phyloP scores from a whole-genome alignment of 2,113 vertebrate genomes.

The Alectura lathami region DNA sequence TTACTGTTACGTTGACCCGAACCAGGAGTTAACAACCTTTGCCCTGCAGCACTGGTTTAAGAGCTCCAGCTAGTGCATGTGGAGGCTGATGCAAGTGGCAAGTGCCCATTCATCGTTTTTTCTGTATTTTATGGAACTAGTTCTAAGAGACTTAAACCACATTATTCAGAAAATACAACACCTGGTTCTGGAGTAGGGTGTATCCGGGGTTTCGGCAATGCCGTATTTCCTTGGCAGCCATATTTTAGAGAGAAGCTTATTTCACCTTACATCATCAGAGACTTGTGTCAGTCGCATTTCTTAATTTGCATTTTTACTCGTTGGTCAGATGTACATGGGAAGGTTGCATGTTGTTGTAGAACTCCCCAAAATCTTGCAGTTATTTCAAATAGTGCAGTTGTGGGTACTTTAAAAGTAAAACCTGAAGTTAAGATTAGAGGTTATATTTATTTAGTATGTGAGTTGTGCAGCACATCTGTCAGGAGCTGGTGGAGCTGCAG shows the following conservation, averaged over 20 bases:
- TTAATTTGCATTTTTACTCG: not conserved
- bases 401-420: not conserved
- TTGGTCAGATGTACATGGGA: not conserved
- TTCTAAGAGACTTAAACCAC: not conserved
- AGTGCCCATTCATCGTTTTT: not conserved
- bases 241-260: not conserved
- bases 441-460: not conserved
- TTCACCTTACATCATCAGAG: not conserved
- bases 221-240: not conserved
- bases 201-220: not conserved
- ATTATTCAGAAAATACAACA: not conserved
- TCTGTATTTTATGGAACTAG: not conserved
- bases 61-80: not conserved
- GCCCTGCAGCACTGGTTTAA: not conserved
- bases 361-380: not conserved
- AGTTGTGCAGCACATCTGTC: not conserved
- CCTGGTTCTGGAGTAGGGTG: not conserved
- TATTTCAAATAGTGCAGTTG: not conserved
- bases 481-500: not conserved
- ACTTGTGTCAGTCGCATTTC: not conserved
- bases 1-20: not conserved
- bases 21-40: not conserved
- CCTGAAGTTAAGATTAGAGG: not conserved
- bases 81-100: not conserved
- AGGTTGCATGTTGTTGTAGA: not conserved